phyloP scores from a whole-genome alignment of 2,797 vertebrate species.

The Pogonophryne albipinna region DNA sequence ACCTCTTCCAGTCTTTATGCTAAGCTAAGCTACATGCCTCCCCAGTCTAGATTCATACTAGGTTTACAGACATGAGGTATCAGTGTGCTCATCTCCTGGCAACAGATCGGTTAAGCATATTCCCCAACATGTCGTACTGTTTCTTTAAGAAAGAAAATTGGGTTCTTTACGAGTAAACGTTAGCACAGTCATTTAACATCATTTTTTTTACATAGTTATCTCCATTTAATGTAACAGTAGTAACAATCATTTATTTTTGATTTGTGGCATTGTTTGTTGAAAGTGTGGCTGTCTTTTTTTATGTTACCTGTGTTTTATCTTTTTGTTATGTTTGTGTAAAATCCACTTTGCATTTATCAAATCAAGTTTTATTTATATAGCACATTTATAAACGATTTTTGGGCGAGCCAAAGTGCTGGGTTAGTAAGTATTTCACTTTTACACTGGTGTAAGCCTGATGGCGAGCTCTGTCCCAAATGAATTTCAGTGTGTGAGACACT shows the following conservation, averaged over 20 bases:
- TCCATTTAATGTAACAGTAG: slow-evolving; percentile 21
- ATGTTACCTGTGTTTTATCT: slow-evolving; percentile 33
- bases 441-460: slow-evolving; percentile 45
- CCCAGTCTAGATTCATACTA: neutral
- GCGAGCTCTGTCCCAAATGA: slow-evolving; percentile 72
- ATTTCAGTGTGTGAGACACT: slow-evolving; percentile 53
- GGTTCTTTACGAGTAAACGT: slow-evolving; percentile 13
- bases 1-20: neutral
- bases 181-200: slow-evolving; percentile 5
- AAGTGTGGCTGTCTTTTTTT: slow-evolving; percentile 17
- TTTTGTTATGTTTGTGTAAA: slow-evolving; percentile 44
- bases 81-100: neutral
- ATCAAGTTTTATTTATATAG: no score
- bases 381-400: no score
- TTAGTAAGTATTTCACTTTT: slow-evolving; percentile 25
- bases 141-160: slow-evolving; percentile 10
- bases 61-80: neutral
- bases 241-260: slow-evolving; percentile 34
- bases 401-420: no score
- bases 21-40: neutral
- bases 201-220: slow-evolving; percentile 26
- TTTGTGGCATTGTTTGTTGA: slow-evolving; percentile 37
- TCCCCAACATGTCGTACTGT: slow-evolving; percentile 12
- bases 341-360: slow-evolving; percentile 36
- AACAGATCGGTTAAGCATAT: neutral